Conservation (phyloP, 2,113 vertebrate genomes). For the Rhea americana region DNA sequence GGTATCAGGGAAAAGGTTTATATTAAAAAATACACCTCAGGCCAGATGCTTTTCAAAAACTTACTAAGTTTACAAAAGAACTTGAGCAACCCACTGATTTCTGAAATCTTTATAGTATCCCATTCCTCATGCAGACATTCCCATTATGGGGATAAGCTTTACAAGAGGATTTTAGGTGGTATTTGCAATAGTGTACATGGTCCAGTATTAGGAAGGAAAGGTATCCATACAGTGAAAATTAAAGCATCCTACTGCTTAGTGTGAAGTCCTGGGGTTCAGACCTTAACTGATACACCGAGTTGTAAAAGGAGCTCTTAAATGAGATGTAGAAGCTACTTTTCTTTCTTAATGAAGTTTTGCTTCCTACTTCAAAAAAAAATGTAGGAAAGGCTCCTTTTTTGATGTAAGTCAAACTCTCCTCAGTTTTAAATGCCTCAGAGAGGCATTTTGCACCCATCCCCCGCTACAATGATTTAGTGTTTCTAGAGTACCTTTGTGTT, state of each 20-base stretch:
- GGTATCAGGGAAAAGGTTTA: not conserved
- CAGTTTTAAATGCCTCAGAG: not conserved
- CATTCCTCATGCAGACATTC: not conserved
- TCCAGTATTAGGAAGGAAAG: not conserved
- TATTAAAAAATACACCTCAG: not conserved
- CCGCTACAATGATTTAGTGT: not conserved
- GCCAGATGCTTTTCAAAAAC: not conserved
- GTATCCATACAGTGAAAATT: not conserved
- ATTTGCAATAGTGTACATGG: not conserved
- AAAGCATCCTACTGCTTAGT: not conserved
- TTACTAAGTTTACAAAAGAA: not conserved
- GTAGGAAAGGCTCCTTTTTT: not conserved
- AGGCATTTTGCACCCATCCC: not conserved
- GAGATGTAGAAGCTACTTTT: not conserved
- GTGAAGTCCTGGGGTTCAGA: not conserved
- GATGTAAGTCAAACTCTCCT: not conserved
- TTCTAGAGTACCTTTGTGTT: not conserved
- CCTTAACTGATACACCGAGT: not conserved
- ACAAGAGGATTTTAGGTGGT: fast-evolving
- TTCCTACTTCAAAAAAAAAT: not conserved
- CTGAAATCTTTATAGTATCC: not conserved
- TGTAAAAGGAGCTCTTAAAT: not conserved
- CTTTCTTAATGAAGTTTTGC: not conserved
- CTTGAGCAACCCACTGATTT: not conserved
- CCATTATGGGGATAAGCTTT: not conserved